Conservation (phyloP, 2,797 vertebrate species). For the Diceros bicornis region DNA sequence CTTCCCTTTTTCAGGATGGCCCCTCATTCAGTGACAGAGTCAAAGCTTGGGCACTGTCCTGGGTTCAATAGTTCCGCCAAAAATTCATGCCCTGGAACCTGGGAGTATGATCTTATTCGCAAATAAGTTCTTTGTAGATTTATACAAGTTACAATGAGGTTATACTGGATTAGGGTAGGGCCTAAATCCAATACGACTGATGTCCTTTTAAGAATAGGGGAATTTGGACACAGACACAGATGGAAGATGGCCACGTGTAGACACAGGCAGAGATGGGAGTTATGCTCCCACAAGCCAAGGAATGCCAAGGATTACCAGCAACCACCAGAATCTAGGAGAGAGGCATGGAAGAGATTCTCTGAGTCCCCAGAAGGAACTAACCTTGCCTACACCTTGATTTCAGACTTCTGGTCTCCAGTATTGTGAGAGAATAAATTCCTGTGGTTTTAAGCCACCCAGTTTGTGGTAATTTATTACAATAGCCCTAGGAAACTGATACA, state of each 20-base stretch:
- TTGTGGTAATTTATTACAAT: background rate
- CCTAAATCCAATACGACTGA: background rate
- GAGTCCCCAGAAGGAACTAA: background rate
- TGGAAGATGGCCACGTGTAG: background rate
- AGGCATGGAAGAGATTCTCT: background rate
- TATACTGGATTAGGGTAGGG: background rate
- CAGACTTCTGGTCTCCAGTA: background rate
- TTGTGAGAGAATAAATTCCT: background rate
- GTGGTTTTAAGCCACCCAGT: background rate
- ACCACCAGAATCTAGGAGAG: background rate
- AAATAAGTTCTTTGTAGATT: conserved; percentile 2
- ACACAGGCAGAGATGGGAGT: background rate
- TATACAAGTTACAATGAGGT: background rate
- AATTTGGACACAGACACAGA: background rate
- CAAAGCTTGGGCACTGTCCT: background rate
- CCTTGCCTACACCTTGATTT: background rate
- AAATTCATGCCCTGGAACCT: background rate
- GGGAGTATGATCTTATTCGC: background rate
- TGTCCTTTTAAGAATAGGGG: background rate
- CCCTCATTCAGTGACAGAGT: background rate
- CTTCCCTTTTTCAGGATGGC: background rate
- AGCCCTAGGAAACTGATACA: background rate
- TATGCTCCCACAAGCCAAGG: background rate
- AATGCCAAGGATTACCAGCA: background rate
- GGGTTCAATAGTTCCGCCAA: background rate